A percentile compares a stretch with the other conserved stretches of the same genome.
Evolutionary conservation across 35 echinoderm and acorn worm species (phyloP).

Genomic region (Strongylocentrotus purpuratus): DNA sequence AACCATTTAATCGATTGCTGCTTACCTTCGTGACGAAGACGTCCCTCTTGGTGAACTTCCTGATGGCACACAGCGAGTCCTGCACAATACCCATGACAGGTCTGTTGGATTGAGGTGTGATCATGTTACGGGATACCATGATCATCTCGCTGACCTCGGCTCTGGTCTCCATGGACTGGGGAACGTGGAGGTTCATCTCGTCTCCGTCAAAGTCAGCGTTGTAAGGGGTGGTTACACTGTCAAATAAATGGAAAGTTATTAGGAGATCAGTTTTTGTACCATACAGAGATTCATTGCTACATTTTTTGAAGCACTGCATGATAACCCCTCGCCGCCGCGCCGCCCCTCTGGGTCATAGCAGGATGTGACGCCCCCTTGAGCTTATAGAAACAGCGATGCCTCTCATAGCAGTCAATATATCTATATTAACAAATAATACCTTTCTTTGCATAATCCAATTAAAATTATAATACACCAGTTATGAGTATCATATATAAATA

Average conservation of each 20-base stretch:
- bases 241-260: neutral
- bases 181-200: conserved; percentile 98
- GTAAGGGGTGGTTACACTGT: conserved; percentile 95
- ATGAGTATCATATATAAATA: too few relatives aligned
- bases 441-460: too few relatives aligned
- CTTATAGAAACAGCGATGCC: too few relatives aligned
- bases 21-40: conserved; percentile 94
- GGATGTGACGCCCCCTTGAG: too few relatives aligned
- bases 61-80: conserved; percentile 87
- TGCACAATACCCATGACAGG: conserved; percentile 99
- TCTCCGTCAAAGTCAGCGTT: conserved; percentile 99
- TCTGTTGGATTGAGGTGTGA: conserved; percentile 98
- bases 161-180: conserved; percentile 89
- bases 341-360: too few relatives aligned
- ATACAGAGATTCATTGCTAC: too few relatives aligned
- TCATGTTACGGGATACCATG: conserved; percentile 92
- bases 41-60: conserved; percentile 98
- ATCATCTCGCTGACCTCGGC: conserved; percentile 94
- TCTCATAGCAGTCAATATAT: too few relatives aligned
- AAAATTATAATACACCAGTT: too few relatives aligned
- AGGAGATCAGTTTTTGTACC: too few relatives aligned
- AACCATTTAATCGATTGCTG: too few relatives aligned
- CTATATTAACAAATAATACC: neutral
- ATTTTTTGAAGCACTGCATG: too few relatives aligned
- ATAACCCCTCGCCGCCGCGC: too few relatives aligned